These are phyloP conservation scores for Aphelenchoides avenae DNA, from an alignment of 1,140 invertebrate species.

Conservation along the genomic window DNA sequence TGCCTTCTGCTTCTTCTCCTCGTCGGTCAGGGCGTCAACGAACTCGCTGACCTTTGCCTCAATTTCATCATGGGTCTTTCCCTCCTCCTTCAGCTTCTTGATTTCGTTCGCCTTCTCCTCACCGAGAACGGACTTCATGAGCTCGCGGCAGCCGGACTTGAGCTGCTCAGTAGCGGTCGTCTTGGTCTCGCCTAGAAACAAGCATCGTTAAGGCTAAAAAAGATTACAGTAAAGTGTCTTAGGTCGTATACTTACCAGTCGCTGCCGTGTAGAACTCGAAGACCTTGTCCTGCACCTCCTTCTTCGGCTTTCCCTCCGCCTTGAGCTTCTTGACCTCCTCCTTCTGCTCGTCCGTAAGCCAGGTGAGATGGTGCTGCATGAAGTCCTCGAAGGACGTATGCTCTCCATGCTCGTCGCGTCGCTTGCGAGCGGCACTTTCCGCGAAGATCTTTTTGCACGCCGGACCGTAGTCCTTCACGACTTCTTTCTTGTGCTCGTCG, in stretches of 20 bases:
- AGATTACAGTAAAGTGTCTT: neutral
- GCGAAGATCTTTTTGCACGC: conserved; percentile 34
- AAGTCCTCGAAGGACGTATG: conserved; percentile 36
- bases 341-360: conserved; percentile 33
- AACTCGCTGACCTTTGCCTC: conserved; percentile 27
- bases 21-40: conserved; percentile 22
- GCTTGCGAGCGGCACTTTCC: conserved; percentile 1
- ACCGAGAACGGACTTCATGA: conserved; percentile 32
- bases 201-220: neutral
- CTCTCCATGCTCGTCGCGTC: conserved; percentile 3
- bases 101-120: conserved; percentile 35
- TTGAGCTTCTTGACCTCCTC: conserved; percentile 29
- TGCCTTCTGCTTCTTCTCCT: conserved; percentile 36
- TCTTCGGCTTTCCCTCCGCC: conserved; percentile 26
- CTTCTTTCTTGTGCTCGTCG: conserved; percentile 41
- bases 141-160: conserved; percentile 22
- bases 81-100: conserved; percentile 37
- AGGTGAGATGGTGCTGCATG: conserved; percentile 26
- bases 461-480: conserved; percentile 17
- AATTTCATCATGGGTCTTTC: conserved; percentile 15
- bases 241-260: conserved; percentile 4
- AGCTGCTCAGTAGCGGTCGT: conserved; percentile 17
- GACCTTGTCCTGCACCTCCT: conserved; percentile 36
- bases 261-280: conserved; percentile 30
- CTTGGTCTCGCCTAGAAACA: conserved; percentile 22